Evolutionary conservation across 1,140 invertebrate species (phyloP).

Genomic region (Heliothis subflexa): DNA sequence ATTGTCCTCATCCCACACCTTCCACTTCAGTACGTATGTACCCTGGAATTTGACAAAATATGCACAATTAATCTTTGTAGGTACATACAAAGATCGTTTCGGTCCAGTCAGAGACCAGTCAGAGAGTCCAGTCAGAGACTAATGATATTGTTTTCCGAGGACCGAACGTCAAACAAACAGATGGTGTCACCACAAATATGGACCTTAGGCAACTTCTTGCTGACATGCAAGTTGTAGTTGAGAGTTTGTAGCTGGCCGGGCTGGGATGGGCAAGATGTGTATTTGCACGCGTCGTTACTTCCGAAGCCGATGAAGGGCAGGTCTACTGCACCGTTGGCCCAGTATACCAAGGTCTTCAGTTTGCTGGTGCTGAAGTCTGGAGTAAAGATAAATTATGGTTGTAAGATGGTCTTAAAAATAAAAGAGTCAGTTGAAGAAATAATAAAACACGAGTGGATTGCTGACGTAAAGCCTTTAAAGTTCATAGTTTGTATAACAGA

Average conservation of each 20-base stretch:
- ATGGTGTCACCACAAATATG: background rate
- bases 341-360: slow-evolving; percentile 56
- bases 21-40: slow-evolving; percentile 60
- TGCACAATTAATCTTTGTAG: too few species aligned
- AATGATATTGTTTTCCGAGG: too few species aligned
- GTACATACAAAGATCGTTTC: too few species aligned
- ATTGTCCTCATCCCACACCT: slow-evolving; percentile 59
- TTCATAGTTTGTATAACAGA: too few species aligned
- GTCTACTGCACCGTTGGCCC: slow-evolving; percentile 47
- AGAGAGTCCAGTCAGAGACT: too few species aligned
- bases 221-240: slow-evolving; percentile 56
- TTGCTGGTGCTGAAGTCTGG: slow-evolving; percentile 60
- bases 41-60: slow-evolving; percentile 58
- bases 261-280: slow-evolving; percentile 58
- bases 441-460: too few species aligned
- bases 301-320: slow-evolving; percentile 54
- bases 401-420: too few species aligned
- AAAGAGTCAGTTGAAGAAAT: too few species aligned
- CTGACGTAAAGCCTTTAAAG: too few species aligned
- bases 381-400: background rate
- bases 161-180: too few species aligned
- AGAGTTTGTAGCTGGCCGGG: slow-evolving; percentile 55
- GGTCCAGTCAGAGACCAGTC: too few species aligned
- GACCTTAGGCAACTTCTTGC: slow-evolving; percentile 62
- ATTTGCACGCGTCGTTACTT: slow-evolving; percentile 54